Evolutionary conservation across 2,113 vertebrate genomes (phyloP).

Genomic region (Sigmodon hispidus): DNA sequence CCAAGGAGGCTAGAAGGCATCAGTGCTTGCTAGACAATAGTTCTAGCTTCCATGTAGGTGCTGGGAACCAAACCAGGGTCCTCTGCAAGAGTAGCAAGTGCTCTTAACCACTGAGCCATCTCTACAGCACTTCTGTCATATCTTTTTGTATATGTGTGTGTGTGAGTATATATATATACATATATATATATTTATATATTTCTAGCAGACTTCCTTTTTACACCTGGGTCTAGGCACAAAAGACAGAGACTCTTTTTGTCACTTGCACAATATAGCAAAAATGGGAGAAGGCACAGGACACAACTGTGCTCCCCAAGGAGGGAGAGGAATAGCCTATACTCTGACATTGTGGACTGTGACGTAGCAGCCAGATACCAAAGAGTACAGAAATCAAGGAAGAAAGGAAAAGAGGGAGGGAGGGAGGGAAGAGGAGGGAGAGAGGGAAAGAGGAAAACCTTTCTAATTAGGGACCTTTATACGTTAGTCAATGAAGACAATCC

Average conservation of each 20-base stretch:
- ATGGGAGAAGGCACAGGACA: background rate
- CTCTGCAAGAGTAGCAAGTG: background rate
- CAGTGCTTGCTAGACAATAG: background rate
- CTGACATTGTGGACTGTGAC: background rate
- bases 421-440: accelerated
- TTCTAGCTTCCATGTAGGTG: background rate
- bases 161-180: too few species aligned
- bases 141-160: too few species aligned
- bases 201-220: background rate
- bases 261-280: background rate
- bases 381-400: background rate
- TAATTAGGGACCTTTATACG: background rate
- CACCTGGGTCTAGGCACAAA: background rate
- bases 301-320: background rate
- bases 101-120: background rate
- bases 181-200: too few species aligned
- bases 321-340: background rate
- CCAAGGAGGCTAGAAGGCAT: background rate
- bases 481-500: background rate
- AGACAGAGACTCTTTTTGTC: background rate
- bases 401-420: accelerated
- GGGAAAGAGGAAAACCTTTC: background rate
- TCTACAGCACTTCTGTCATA: background rate
- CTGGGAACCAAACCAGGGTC: background rate
- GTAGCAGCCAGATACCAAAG: background rate